Evolutionary conservation across 1,140 invertebrate species (phyloP).

Genomic region (Glomeris maerens): DNA sequence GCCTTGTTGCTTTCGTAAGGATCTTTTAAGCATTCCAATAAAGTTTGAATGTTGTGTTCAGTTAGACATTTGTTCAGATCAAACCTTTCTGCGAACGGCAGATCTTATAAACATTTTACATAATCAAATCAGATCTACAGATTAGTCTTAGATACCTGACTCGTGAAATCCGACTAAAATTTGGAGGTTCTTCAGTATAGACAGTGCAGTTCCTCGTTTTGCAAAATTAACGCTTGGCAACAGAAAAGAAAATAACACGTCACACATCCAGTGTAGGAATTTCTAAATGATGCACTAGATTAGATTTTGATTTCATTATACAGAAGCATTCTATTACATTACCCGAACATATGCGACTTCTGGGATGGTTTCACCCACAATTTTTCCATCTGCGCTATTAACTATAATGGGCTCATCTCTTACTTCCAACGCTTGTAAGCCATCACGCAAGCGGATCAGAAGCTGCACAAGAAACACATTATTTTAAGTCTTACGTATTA

Average conservation of each 20-base stretch:
- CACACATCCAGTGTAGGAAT: constrained; percentile 37
- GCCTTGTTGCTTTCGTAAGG: constrained; percentile 65
- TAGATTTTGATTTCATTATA: no score
- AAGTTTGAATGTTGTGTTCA: constrained; percentile 27
- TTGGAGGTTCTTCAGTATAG: constrained; percentile 32
- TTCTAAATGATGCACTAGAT: constrained; percentile 18
- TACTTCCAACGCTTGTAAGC: background rate
- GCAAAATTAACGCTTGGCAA: constrained; percentile 53
- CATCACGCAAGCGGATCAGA: no score
- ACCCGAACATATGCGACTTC: no score
- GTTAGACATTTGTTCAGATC: constrained; percentile 18
- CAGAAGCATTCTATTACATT: no score
- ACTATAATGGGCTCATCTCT: constrained; percentile 18
- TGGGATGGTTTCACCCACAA: no score
- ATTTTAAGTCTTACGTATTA: no score
- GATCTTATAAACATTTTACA: no score
- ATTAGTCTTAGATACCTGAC: no score
- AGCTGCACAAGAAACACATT: no score
- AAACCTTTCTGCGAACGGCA: no score
- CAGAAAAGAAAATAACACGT: constrained; percentile 41
- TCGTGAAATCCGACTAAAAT: constrained; percentile 13
- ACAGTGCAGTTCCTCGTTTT: constrained; percentile 46
- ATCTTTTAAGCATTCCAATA: constrained; percentile 49
- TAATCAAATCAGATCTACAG: no score
- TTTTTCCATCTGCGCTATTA: no score